phyloP scores from a whole-genome alignment of 2,113 vertebrate species.

The Chaenogobius annularis region DNA sequence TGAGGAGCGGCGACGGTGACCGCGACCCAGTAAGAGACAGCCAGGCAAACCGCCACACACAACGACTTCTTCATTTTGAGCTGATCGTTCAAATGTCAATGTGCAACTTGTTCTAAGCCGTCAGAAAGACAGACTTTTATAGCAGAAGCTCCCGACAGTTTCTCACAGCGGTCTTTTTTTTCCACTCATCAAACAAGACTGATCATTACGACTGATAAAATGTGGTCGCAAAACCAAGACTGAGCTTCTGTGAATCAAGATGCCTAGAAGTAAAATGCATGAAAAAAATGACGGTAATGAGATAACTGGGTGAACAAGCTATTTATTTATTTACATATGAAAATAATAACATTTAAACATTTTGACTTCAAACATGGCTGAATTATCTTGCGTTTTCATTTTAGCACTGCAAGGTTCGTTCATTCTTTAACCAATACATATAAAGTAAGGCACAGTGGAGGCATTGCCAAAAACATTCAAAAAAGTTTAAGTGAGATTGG shows the following conservation, averaged over 20 bases:
- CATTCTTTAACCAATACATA: not conserved
- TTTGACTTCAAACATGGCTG: not conserved
- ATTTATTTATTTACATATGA: not conserved
- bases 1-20: rapidly evolving
- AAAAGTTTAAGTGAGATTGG: not conserved
- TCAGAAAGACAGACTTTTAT: conserved; percentile 32
- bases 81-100: conserved; percentile 8
- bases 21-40: conserved; percentile 1
- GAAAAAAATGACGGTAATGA: not conserved
- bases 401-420: not conserved
- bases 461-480: not conserved
- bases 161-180: not conserved
- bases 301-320: not conserved
- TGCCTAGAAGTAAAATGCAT: not conserved
- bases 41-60: conserved; percentile 29
- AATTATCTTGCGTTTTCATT: not conserved
- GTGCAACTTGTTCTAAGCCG: conserved; percentile 19
- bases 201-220: not conserved
- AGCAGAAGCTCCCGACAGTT: conserved; percentile 25
- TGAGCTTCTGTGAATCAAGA: conserved; percentile 33
- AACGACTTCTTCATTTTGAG: conserved; percentile 18
- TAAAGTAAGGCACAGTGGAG: not conserved
- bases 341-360: not conserved
- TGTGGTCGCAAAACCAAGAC: conserved; percentile 38
- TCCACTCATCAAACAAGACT: not conserved